Conservation (phyloP, 2,797 vertebrate species). For the Echiichthys vipera region DNA sequence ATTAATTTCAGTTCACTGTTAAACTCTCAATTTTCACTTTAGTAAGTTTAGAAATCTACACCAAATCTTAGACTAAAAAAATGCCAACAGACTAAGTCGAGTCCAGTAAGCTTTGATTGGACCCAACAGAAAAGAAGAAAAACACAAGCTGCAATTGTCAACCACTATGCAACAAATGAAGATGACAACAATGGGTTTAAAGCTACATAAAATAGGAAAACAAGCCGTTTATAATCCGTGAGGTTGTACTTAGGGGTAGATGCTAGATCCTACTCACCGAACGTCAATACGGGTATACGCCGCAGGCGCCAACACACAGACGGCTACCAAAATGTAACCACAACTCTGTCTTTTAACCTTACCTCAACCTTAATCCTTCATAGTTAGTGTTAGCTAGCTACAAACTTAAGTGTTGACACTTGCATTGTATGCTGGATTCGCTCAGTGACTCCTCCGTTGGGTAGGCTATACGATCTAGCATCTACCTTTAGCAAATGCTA, state of each 20-base stretch:
- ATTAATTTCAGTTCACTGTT: conserved; percentile 42
- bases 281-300: no score
- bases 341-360: no score
- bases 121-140: not conserved
- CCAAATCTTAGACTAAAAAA: conserved; percentile 5
- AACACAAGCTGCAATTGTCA: not conserved
- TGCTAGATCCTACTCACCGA: no score
- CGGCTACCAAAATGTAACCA: no score
- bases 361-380: no score
- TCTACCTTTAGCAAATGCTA: not conserved
- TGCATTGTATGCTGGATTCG: no score
- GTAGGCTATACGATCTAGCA: no score
- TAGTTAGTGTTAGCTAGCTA: no score
- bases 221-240: not conserved
- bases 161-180: not conserved
- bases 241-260: not conserved
- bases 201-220: not conserved
- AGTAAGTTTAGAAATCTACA: conserved; percentile 19
- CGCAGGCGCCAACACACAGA: no score
- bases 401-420: no score
- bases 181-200: not conserved
- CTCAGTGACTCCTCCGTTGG: no score
- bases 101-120: not conserved
- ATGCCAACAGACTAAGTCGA: conserved; percentile 14
- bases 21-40: conserved; percentile 34